Base-by-base conservation (phyloP, 2,888 invertebrate species). In the Andrena praecox region DNA sequence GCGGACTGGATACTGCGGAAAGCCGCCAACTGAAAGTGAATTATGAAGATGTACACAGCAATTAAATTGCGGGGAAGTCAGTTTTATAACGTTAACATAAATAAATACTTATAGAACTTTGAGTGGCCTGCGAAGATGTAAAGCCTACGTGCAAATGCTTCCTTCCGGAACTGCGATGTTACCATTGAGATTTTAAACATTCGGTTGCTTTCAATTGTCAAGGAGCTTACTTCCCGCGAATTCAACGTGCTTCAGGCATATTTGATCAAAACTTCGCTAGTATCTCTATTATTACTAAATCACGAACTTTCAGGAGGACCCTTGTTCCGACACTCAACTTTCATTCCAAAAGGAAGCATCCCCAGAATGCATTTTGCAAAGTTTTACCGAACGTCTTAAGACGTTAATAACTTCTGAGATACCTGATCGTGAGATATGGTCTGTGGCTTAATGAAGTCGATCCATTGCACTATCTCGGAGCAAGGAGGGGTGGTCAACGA, bases 401-500 rank as follows among this genome's bases (percentile, higher is more conserved):
- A 29, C 8, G 2, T 16, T 60, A 8, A 56, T n/a, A 56, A 24
- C n/a, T 56, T 54, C 6, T 7, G 1, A 20, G 31, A 31, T 70
- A 96, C 97, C 95, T 97, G 96, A 59, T 95, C 94, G 85, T 96
- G 96, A 0, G 96, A 96, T 75, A 97, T 94, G 82, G 95, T 93
- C 6, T 98, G 96, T 0, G 97, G 96, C 80, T 96, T 95, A 88
- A 96, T 96, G 90, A 97, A 97, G 89, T 98, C 97, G 77, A 98
- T 96, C 98, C 98, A 98, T 56, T 96, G 96, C 56, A 98, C 98
- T 67, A 97, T 96, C 94, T 98, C 98, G 29, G 96, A 96, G 89
- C 97, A 97, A 0, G 98, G 98, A 2, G 98, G 98, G 2, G 98
- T 98, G 3, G 98, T 98, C 85, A 98, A 93, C 0, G 98, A 98